Evolutionary conservation across 2,797 vertebrate genomes (phyloP).

Genomic region (Tarsius wallacei): DNA sequence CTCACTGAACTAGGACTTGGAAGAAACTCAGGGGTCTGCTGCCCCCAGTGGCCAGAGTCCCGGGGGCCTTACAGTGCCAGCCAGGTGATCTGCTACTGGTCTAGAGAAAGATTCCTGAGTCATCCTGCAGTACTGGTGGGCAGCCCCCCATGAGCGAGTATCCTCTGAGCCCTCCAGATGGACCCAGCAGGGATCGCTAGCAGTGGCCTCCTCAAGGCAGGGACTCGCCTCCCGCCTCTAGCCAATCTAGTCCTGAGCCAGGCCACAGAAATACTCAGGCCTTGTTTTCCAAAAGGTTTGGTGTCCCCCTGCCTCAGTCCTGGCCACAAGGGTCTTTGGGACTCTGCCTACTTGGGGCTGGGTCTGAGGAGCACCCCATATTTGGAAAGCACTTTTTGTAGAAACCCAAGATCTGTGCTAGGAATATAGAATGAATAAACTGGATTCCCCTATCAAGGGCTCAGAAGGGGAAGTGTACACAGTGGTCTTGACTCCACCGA

Average conservation of each 20-base stretch:
- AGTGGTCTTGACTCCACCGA: too few relatives aligned
- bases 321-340: background rate
- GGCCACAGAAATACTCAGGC: background rate
- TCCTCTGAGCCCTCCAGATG: background rate
- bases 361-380: background rate
- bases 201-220: background rate
- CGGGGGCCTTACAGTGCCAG: background rate
- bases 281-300: background rate
- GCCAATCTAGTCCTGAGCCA: background rate
- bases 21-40: background rate
- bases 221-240: background rate
- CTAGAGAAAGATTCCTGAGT: background rate
- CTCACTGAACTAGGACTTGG: background rate
- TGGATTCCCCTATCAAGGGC: background rate
- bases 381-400: background rate
- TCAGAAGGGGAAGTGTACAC: fast-evolving
- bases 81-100: background rate
- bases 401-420: background rate
- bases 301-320: background rate
- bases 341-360: background rate
- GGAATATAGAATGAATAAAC: background rate
- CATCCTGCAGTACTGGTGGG: background rate
- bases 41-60: background rate
- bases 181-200: background rate
- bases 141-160: background rate